Evolutionary conservation across 92 coral and sea anemone species (phyloP).

Genomic region (Zoanthus solanderi): DNA sequence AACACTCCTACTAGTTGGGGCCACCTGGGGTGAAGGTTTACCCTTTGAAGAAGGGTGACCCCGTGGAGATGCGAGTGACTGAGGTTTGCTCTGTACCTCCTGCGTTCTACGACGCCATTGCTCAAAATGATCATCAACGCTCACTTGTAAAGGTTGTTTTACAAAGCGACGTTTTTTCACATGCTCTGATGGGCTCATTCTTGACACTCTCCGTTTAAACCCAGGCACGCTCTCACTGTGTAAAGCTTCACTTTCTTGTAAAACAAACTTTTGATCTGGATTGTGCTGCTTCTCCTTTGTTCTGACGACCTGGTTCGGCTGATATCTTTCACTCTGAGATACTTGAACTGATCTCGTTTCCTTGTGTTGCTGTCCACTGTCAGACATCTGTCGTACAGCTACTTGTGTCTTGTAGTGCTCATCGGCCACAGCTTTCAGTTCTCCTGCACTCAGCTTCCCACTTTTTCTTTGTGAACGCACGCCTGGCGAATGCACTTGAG

Average conservation of each 20-base stretch:
- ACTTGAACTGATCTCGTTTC: not conserved
- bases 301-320: not conserved
- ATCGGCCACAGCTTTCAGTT: constrained; percentile 24
- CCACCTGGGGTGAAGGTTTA: not conserved
- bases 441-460: constrained; percentile 24
- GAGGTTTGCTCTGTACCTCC: constrained; percentile 35
- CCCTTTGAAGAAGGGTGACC: not conserved
- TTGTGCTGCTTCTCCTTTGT: not conserved
- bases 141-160: constrained; percentile 70
- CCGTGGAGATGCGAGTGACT: constrained; percentile 44
- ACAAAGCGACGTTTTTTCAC: constrained; percentile 55
- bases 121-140: constrained; percentile 86
- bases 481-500: not conserved
- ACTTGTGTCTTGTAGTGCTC: constrained; percentile 31
- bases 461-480: not conserved
- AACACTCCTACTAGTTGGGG: constrained; percentile 24
- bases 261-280: constrained; percentile 1
- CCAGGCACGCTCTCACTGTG: not conserved
- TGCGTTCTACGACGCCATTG: constrained; percentile 81
- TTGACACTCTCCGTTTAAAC: constrained; percentile 30
- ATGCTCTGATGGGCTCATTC: constrained; percentile 36
- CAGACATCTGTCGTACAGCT: not conserved
- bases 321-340: not conserved
- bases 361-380: not conserved
- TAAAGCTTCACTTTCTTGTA: not conserved